phyloP scores from a whole-genome alignment of 2,113 vertebrate species.

The Synchiropus splendidus region DNA sequence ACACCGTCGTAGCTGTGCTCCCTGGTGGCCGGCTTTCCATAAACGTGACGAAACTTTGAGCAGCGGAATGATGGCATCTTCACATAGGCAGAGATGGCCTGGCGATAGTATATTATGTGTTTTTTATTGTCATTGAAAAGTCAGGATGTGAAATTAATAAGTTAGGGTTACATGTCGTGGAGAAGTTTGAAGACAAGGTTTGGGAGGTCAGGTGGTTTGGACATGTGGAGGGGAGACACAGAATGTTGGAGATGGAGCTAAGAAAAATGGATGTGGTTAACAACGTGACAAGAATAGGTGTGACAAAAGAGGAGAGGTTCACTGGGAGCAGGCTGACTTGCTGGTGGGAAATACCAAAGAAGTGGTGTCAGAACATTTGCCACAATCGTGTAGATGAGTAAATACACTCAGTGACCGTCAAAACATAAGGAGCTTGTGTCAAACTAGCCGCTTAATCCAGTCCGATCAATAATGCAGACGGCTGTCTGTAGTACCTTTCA shows the following conservation, averaged over 20 bases:
- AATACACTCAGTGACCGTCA: neutral
- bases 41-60: slow-evolving; percentile 86
- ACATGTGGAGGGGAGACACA: too few species aligned
- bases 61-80: slow-evolving; percentile 74
- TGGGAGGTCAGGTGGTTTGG: too few species aligned
- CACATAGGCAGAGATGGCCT: slow-evolving; percentile 75
- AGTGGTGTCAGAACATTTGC: too few species aligned
- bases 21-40: slow-evolving; percentile 74
- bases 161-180: too few species aligned
- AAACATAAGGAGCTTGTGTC: neutral
- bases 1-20: slow-evolving; percentile 78
- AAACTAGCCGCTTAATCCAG: slow-evolving; percentile 10
- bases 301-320: too few species aligned
- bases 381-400: too few species aligned
- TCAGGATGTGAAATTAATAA: neutral
- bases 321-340: too few species aligned
- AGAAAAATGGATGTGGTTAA: too few species aligned
- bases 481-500: slow-evolving; percentile 26
- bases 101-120: slow-evolving; percentile 1
- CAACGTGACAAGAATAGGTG: too few species aligned
- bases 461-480: slow-evolving; percentile 50
- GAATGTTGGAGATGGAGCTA: too few species aligned
- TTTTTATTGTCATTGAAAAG: slow-evolving; percentile 2
- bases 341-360: too few species aligned
- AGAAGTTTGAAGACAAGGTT: slow-evolving; percentile 1